These are phyloP conservation scores for Halyomorpha halys DNA, from an alignment of 1,140 invertebrate species.

Conservation along the genomic window DNA sequence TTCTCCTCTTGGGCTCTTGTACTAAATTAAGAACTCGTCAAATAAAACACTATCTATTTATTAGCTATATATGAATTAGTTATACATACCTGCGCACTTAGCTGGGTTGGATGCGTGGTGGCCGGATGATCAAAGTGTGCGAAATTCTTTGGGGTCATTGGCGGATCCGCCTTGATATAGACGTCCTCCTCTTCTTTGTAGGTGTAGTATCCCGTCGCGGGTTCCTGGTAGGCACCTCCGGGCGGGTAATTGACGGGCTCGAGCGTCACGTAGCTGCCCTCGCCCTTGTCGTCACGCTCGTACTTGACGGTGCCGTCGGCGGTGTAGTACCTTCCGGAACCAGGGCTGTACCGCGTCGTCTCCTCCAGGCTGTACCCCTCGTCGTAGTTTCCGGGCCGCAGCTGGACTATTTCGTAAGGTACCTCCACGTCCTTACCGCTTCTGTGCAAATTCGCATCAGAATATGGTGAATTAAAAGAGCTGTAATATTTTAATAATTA, in stretches of 20 bases:
- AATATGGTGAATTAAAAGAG: too few species aligned
- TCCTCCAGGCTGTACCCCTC: slow-evolving; percentile 8
- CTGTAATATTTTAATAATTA: too few species aligned
- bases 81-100: not conserved
- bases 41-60: too few species aligned
- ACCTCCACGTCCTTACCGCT: not conserved
- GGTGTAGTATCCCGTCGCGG: slow-evolving; percentile 5
- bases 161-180: slow-evolving; percentile 15
- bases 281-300: slow-evolving; percentile 25
- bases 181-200: slow-evolving; percentile 16
- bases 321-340: slow-evolving; percentile 4
- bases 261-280: slow-evolving; percentile 25
- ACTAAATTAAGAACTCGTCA: too few species aligned
- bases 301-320: slow-evolving; percentile 21
- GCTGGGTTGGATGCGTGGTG: slow-evolving; percentile 1
- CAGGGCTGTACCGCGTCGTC: slow-evolving; percentile 5
- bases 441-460: not conserved
- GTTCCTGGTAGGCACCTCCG: slow-evolving; percentile 6
- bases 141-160: not conserved
- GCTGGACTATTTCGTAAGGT: not conserved
- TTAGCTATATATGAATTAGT: too few species aligned
- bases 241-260: slow-evolving; percentile 17
- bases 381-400: not conserved
- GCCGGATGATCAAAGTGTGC: not conserved
- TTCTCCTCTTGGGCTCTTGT: too few species aligned